A percentile compares a stretch with the other conserved stretches of the same genome.
Evolutionary conservation across 2,888 invertebrate species (phyloP).

Genomic region (Schizotus pectinicornis): DNA sequence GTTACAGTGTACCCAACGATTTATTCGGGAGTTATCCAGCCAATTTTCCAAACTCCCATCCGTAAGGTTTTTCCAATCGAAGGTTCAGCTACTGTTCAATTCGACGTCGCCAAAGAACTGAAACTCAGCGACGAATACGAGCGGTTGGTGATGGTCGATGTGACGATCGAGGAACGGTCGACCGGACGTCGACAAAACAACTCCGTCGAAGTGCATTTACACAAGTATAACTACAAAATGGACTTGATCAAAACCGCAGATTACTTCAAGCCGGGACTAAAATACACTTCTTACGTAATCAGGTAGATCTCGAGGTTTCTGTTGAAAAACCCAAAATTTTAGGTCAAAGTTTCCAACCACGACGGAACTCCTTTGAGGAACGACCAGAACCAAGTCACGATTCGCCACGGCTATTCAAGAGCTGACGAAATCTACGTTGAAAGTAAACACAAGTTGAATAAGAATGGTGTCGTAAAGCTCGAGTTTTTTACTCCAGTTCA

Average conservation of each 20-base stretch:
- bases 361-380: conserved; percentile 72
- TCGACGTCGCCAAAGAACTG: conserved; percentile 76
- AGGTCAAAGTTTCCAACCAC: conserved; percentile 74
- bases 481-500: conserved; percentile 66
- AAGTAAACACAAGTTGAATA: conserved; percentile 63
- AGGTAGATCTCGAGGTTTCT: conserved; percentile 2
- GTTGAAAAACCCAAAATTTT: conserved; percentile 11
- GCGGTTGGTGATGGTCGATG: conserved; percentile 83
- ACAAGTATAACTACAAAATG: conserved; percentile 78
- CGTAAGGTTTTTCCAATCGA: conserved; percentile 74
- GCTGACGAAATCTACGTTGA: conserved; percentile 63
- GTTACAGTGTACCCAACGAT: conserved; percentile 84
- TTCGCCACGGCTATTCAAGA: conserved; percentile 68
- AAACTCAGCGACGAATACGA: conserved; percentile 81
- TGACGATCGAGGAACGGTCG: conserved; percentile 87
- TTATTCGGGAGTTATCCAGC: conserved; percentile 79
- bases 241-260: conserved; percentile 81
- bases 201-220: conserved; percentile 74
- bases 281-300: conserved; percentile 81
- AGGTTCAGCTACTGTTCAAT: conserved; percentile 70
- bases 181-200: conserved; percentile 86
- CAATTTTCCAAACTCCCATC: conserved; percentile 73
- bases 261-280: conserved; percentile 87
- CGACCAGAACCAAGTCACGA: conserved; percentile 63
- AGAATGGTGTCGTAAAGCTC: conserved; percentile 69